Conservation (phyloP, 2,113 vertebrate genomes). For the Nyctibius bracteatus region DNA sequence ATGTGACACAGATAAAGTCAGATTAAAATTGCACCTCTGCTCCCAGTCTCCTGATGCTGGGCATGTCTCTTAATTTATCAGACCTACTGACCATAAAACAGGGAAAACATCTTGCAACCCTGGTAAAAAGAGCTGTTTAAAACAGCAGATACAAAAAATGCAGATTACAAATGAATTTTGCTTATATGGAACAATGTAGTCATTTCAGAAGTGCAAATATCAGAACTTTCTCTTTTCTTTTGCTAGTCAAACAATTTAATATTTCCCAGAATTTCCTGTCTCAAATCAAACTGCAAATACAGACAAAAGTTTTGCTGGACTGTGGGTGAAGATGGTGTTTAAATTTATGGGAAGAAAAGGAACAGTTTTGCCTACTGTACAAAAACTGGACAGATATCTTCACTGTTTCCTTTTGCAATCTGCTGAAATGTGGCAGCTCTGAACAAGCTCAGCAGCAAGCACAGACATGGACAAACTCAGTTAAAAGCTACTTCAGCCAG, state of each 20-base stretch:
- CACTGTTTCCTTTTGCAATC: not conserved
- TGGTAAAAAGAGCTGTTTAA: not conserved
- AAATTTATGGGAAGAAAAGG: not conserved
- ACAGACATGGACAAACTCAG: not conserved
- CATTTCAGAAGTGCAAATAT: not conserved
- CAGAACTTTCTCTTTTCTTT: not conserved
- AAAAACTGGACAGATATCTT: not conserved
- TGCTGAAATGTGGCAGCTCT: not conserved
- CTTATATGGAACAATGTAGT: not conserved
- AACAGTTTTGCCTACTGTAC: not conserved
- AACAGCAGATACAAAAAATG: not conserved
- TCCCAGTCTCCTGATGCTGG: not conserved
- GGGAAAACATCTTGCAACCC: not conserved
- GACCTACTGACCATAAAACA: not conserved
- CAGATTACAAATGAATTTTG: not conserved
- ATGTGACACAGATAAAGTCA: not conserved
- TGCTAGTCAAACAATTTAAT: not conserved
- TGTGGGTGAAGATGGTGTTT: accelerated
- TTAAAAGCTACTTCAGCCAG: not conserved
- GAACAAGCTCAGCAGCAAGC: not conserved
- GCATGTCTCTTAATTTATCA: not conserved
- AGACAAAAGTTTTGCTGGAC: not conserved
- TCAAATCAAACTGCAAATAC: not conserved
- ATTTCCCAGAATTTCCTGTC: not conserved
- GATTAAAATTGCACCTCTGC: not conserved